Conservation (phyloP, 2,888 invertebrate genomes). For the Agonopterix arenella region DNA sequence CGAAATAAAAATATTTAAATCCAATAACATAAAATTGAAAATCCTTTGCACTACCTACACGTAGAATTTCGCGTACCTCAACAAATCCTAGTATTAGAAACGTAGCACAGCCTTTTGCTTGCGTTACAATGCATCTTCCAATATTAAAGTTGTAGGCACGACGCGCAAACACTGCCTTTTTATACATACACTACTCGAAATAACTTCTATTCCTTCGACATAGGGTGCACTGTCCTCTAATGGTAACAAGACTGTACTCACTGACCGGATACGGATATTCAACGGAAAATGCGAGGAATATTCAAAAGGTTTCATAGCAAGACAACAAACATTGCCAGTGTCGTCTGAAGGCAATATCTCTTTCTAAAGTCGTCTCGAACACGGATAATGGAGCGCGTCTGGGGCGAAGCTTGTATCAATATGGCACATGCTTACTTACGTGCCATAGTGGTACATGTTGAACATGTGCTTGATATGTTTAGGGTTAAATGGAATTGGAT, state of each 20-base stretch:
- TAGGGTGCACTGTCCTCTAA: too few relatives aligned
- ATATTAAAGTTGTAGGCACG: background rate
- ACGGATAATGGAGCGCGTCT: background rate
- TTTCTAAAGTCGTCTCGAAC: background rate
- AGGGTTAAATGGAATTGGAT: too few relatives aligned
- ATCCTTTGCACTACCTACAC: too few relatives aligned
- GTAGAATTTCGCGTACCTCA: too few relatives aligned
- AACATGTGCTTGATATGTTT: too few relatives aligned
- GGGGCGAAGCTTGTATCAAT: background rate
- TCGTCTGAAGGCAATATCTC: slow-evolving; percentile 1
- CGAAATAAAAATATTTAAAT: too few relatives aligned
- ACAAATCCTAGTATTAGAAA: background rate
- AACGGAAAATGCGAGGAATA: background rate
- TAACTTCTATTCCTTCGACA: too few relatives aligned
- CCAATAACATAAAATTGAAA: too few relatives aligned
- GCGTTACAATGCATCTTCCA: slow-evolving; percentile 1
- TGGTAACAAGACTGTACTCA: background rate
- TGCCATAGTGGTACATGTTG: background rate
- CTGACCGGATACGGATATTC: background rate
- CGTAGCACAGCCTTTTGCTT: background rate
- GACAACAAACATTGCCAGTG: background rate
- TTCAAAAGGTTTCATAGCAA: background rate
- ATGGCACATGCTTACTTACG: background rate
- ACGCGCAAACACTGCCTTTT: background rate
- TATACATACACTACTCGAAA: too few relatives aligned